Conservation (phyloP, 2,888 invertebrate genomes). For the Atethmia centrago region DNA sequence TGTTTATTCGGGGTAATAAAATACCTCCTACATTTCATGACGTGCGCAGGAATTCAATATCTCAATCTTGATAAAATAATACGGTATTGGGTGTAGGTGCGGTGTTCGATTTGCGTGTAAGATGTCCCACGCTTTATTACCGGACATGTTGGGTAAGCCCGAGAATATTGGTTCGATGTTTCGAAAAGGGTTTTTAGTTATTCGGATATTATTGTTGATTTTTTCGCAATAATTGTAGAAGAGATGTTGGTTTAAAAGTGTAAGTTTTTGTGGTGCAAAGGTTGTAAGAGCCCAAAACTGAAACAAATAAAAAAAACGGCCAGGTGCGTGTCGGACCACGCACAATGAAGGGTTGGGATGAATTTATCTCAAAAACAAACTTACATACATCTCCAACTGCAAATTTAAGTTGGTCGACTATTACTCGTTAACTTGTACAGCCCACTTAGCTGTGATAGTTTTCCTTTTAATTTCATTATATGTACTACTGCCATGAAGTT, state of each 20-base stretch:
- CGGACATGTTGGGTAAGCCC: slow-evolving; percentile 28
- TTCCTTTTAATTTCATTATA: too few species aligned
- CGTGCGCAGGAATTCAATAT: slow-evolving; percentile 71
- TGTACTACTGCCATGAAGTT: too few species aligned
- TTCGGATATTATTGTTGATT: not conserved
- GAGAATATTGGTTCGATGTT: slow-evolving; percentile 9
- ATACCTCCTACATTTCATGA: slow-evolving; percentile 66
- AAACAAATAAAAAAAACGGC: not conserved
- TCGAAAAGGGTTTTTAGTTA: not conserved
- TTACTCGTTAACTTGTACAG: too few species aligned
- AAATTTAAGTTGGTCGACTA: too few species aligned
- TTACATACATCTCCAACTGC: too few species aligned
- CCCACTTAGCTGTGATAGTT: too few species aligned
- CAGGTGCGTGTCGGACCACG: too few species aligned
- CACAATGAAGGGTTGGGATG: too few species aligned
- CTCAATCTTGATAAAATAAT: slow-evolving; percentile 66
- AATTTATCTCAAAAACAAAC: too few species aligned
- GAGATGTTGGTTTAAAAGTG: not conserved
- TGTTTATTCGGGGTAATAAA: slow-evolving; percentile 68
- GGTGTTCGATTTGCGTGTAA: slow-evolving; percentile 53
- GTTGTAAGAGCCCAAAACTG: not conserved
- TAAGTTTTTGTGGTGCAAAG: not conserved
- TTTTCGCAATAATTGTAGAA: not conserved
- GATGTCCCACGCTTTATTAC: slow-evolving; percentile 42
- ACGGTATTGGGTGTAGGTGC: slow-evolving; percentile 46